phyloP scores from a whole-genome alignment of 2,797 vertebrate genomes.

The Pteronotus mesoamericanus region DNA sequence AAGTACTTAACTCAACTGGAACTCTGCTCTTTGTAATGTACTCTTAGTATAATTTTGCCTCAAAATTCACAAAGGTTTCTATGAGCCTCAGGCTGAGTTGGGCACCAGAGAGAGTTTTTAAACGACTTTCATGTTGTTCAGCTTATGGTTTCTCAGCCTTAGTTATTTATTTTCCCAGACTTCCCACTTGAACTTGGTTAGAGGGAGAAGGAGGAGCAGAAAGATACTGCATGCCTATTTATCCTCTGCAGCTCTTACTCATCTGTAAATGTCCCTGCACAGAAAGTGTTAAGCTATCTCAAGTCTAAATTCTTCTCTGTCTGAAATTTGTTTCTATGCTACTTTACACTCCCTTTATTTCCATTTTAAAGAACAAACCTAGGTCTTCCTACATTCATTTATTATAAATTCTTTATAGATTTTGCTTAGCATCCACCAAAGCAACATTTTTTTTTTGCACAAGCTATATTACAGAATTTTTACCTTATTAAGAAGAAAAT shows the following conservation, averaged over 20 bases:
- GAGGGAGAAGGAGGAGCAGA: neutral
- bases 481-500: neutral
- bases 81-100: neutral
- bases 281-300: neutral
- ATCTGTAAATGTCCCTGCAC: neutral
- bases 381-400: neutral
- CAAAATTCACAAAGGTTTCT: neutral
- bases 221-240: neutral
- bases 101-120: neutral
- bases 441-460: neutral
- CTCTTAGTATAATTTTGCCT: neutral
- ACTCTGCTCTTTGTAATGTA: neutral
- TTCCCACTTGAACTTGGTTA: neutral
- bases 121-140: neutral
- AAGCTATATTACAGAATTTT: neutral
- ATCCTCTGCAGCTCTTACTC: neutral
- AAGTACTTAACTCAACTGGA: neutral
- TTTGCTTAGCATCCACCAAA: neutral
- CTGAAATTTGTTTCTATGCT: neutral
- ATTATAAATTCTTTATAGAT: neutral
- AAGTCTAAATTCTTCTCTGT: neutral
- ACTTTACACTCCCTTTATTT: neutral
- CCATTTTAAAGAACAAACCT: neutral
- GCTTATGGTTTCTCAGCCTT: neutral
- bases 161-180: neutral